Percentiles rank a stretch among this genome's conserved stretches.
Evolutionary conservation across 2,797 vertebrate genomes (phyloP).

Genomic region (Hydrophis major): DNA sequence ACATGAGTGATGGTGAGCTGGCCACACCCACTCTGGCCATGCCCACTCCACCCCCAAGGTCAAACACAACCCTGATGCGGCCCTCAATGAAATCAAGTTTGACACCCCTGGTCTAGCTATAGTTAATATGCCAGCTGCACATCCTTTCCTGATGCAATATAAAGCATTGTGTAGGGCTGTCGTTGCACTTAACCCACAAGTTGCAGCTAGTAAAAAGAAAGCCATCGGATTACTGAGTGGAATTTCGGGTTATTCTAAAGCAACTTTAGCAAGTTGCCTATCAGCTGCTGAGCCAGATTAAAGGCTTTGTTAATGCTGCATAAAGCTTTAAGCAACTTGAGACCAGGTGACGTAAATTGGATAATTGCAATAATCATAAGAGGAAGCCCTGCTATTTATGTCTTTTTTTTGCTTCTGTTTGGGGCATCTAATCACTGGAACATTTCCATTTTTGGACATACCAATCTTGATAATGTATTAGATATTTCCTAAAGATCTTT

Average conservation of each 20-base stretch:
- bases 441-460: not conserved
- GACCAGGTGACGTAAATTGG: not conserved
- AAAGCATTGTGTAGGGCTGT: not conserved
- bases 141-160: not conserved
- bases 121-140: not conserved
- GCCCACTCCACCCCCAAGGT: no score
- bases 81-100: no score
- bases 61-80: no score
- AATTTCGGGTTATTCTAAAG: not conserved
- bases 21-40: no score
- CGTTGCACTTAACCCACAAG: not conserved
- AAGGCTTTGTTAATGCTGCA: not conserved
- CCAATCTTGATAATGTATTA: not conserved
- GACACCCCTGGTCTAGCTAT: not conserved
- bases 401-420: not conserved
- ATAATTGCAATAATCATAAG: not conserved
- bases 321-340: not conserved
- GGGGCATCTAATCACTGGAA: not conserved
- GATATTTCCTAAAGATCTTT: not conserved
- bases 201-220: not conserved
- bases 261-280: not conserved
- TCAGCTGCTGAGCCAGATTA: not conserved
- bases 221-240: not conserved
- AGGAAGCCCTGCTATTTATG: not conserved
- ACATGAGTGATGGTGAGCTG: no score